phyloP scores from a whole-genome alignment of 2,888 invertebrate species.

The Onchidella celtica region DNA sequence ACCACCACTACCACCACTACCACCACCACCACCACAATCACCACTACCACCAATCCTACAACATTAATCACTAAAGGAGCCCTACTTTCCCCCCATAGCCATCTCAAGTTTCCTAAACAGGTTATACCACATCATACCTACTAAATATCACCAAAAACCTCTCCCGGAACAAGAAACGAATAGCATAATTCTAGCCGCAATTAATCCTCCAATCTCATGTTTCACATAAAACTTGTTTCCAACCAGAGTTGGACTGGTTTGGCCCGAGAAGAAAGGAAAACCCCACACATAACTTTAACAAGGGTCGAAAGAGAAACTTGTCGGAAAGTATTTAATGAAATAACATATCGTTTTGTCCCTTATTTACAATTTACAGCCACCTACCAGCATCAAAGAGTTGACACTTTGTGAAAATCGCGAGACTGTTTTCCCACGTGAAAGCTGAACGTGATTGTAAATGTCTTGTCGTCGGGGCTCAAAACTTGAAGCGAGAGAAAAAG shows the following conservation, averaged over 20 bases:
- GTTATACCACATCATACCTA: not conserved
- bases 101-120: no score
- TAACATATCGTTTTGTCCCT: constrained; percentile 27
- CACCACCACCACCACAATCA: no score
- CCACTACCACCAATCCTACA: no score
- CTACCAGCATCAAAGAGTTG: constrained; percentile 22
- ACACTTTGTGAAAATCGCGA: constrained; percentile 14
- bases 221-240: not conserved
- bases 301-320: constrained; percentile 7
- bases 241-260: not conserved
- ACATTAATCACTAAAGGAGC: no score
- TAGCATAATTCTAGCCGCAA: not conserved
- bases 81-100: no score
- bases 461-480: no score
- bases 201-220: not conserved
- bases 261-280: not conserved
- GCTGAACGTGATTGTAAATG: no score
- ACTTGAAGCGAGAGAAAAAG: not conserved
- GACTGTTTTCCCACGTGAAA: constrained; percentile 14
- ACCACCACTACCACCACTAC: no score
- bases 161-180: not conserved
- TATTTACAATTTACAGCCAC: constrained; percentile 25
- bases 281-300: not conserved
- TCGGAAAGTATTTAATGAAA: constrained; percentile 20
- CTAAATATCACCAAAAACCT: not conserved